A percentile compares a stretch with the other conserved stretches of the same genome.
These are phyloP conservation scores for Drosophila hamatofila DNA, from an alignment of 2,888 invertebrate species.

Conservation along the genomic window DNA sequence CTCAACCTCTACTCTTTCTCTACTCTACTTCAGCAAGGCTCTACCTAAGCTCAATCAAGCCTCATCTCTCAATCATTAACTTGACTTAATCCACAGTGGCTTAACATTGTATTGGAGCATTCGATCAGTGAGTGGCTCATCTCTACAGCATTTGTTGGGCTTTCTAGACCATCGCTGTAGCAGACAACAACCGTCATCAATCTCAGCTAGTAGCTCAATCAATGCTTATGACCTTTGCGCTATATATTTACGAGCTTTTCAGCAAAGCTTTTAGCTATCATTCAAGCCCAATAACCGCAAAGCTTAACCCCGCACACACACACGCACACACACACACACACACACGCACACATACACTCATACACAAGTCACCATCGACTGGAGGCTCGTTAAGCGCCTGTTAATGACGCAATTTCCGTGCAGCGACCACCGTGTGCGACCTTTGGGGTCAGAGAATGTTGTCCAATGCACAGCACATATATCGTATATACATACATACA, in stretches of 20 bases:
- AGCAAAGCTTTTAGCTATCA: constrained; percentile 41
- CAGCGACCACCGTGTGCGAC: constrained; percentile 56
- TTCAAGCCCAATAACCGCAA: constrained; percentile 47
- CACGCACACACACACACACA: constrained; percentile 8
- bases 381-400: constrained; percentile 62
- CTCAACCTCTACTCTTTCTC: too few species aligned
- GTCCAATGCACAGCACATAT: constrained; percentile 3
- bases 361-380: too few species aligned
- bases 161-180: neutral
- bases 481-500: constrained; percentile 1
- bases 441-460: constrained; percentile 61
- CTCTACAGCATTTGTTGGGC: neutral
- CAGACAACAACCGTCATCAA: constrained; percentile 36
- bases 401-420: constrained; percentile 79
- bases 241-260: constrained; percentile 43
- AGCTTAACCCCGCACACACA: constrained; percentile 51
- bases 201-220: constrained; percentile 38
- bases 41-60: constrained; percentile 16
- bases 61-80: constrained; percentile 13
- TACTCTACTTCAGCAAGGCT: too few species aligned
- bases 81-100: neutral
- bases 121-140: neutral
- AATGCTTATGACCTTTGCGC: constrained; percentile 45
- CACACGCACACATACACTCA: constrained; percentile 6
- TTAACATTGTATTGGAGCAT: neutral